Percentiles rank a stretch among this genome's conserved stretches.
Evolutionary conservation across 2,113 vertebrate genomes (phyloP).

Genomic region (Pogona vitticeps): DNA sequence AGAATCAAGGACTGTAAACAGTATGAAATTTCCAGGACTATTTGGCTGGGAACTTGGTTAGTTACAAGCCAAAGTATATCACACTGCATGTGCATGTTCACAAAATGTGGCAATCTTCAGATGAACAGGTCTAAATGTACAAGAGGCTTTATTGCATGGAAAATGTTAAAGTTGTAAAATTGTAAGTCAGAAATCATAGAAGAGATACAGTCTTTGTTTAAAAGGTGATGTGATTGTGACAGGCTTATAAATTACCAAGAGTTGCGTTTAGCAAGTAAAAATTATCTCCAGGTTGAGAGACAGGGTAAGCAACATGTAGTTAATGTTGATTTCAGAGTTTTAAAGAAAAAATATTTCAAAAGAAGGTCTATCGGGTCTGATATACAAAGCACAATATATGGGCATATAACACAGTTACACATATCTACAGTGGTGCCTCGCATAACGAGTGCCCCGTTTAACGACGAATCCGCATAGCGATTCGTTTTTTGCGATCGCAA

Average conservation of each 20-base stretch:
- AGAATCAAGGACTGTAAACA: constrained; percentile 51
- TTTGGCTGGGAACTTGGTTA: constrained; percentile 50
- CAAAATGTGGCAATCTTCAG: constrained; percentile 18
- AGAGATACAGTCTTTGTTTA: neutral
- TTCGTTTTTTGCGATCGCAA: too few species aligned
- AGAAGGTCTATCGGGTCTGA: too few species aligned
- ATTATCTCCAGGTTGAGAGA: neutral
- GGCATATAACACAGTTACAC: too few species aligned
- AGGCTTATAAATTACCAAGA: neutral
- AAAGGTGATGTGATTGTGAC: neutral
- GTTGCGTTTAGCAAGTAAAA: neutral
- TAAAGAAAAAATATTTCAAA: too few species aligned
- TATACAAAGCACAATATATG: too few species aligned
- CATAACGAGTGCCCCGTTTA: too few species aligned
- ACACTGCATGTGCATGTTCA: neutral
- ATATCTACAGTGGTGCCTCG: too few species aligned
- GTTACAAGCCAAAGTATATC: constrained; percentile 16
- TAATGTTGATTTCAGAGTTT: too few species aligned
- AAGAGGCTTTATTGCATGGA: neutral
- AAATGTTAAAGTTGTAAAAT: neutral
- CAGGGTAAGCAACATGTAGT: too few species aligned
- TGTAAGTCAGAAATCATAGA: neutral
- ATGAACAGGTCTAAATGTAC: neutral
- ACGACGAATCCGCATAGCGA: too few species aligned
- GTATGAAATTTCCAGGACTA: constrained; percentile 15